Conservation (phyloP, 2,113 vertebrate species). For the Petromus typicus region DNA sequence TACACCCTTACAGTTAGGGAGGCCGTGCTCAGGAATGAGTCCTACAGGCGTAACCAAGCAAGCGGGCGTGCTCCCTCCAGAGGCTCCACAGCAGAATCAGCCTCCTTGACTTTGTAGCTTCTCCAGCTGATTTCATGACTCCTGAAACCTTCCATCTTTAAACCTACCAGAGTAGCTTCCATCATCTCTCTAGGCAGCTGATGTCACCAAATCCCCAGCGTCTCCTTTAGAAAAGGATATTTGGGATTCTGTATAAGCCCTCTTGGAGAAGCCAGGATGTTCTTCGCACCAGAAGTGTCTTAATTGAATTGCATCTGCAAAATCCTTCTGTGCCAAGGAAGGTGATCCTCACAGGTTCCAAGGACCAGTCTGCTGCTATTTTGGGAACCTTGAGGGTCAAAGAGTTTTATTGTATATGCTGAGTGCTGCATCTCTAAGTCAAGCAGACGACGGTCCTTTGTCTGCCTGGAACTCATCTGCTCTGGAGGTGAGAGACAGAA, state of each 20-base stretch:
- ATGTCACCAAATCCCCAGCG: neutral
- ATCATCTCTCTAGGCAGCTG: accelerated
- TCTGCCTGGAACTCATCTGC: neutral
- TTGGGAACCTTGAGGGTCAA: too few species aligned
- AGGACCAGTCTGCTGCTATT: too few species aligned
- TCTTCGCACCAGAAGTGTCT: neutral
- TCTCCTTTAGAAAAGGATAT: neutral
- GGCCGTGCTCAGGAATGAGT: neutral
- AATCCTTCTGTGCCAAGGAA: neutral
- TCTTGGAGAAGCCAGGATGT: neutral
- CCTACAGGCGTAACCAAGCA: accelerated
- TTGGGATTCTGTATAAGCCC: neutral
- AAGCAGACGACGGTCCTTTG: neutral
- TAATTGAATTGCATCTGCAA: neutral
- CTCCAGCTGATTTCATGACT: neutral
- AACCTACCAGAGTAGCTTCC: neutral
- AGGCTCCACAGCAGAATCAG: neutral
- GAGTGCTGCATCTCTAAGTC: neutral
- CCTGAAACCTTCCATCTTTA: neutral
- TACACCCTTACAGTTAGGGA: neutral
- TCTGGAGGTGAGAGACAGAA: neutral
- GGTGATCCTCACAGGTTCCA: neutral
- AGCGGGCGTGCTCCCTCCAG: neutral
- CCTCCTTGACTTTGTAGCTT: neutral
- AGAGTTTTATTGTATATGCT: neutral